Evolutionary conservation across 2,113 vertebrate species (phyloP).

Genomic region (Ptilonorhynchus violaceus): DNA sequence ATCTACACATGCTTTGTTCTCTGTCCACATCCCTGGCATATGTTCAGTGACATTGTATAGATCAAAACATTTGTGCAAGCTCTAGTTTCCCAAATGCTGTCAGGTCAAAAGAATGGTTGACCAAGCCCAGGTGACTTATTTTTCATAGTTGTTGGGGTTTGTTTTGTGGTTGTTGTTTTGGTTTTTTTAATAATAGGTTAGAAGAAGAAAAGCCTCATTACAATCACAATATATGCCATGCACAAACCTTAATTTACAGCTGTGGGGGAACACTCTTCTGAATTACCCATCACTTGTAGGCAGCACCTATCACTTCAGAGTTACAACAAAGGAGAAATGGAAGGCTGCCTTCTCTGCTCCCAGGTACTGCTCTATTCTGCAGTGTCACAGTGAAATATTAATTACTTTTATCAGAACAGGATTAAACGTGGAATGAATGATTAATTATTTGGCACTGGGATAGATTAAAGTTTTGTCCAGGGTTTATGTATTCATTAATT

Average conservation of each 20-base stretch:
- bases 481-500: constrained; percentile 51
- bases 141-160: background rate
- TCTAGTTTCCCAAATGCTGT: background rate
- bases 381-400: constrained; percentile 47
- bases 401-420: constrained; percentile 49
- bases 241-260: background rate
- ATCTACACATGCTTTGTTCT: background rate
- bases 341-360: background rate
- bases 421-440: constrained; percentile 36
- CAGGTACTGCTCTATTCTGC: constrained; percentile 5
- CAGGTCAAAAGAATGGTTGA: background rate
- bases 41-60: background rate
- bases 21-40: background rate
- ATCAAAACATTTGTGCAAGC: background rate
- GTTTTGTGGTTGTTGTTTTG: background rate
- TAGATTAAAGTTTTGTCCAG: constrained; percentile 42
- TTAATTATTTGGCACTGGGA: constrained; percentile 38
- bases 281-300: background rate
- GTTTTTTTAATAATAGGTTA: background rate
- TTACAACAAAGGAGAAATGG: background rate
- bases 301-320: background rate
- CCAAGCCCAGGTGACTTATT: background rate
- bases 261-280: background rate
- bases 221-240: background rate
- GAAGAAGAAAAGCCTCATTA: background rate